Base-by-base conservation (phyloP, 2,113 vertebrate genomes). In the Xiphophorus couchianus region DNA sequence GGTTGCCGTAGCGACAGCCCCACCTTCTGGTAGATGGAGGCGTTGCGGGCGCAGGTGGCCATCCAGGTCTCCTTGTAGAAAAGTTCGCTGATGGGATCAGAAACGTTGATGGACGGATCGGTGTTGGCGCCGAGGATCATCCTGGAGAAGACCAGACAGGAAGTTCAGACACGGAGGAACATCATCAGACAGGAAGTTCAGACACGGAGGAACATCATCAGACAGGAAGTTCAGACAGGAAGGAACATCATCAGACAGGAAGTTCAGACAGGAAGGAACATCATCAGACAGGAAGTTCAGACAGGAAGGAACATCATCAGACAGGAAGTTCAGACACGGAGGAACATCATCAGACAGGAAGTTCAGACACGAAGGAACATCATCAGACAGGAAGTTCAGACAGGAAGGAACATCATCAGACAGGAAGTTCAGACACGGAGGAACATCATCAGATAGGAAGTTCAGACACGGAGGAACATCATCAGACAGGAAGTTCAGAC, bases 41-140 rank as follows among this genome's bases (percentile, higher is more conserved):
- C 97, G 58, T 99, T 99, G 39, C 96, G 94, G 65, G 96, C 95
- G 7, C 95, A 94, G 0, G 96, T 99, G 48, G 95, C 77, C 91
- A 98, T 93, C 98, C 98, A 99, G 30, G 98, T 93, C 66, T 99
- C 97, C 89, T 99, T 99, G 91, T 98, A 99, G 94, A 99, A 99
- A 22, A 92, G 95, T 82, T 99, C 97, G 66, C 96, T 97, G 89
- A 99, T 80, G 0, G 98, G 97, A 91, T 99, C 98, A 3, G 95
- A 95, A 77, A 99, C 89, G 19, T 98, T 92, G 0, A 95, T 94
- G 78, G 80, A 95, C 39, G 91, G 76, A 19, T 97, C 96, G 0
- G 78, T 86, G 80, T 95, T 84, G 51, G 93, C 95, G 0, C 97
- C 98, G 13, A 99, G 93, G 73, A 98, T 94, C 58, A 95, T 92